These are phyloP conservation scores for Stegodyphus dumicola DNA, from an alignment of 1,140 invertebrate genomes.

Conservation along the genomic window DNA sequence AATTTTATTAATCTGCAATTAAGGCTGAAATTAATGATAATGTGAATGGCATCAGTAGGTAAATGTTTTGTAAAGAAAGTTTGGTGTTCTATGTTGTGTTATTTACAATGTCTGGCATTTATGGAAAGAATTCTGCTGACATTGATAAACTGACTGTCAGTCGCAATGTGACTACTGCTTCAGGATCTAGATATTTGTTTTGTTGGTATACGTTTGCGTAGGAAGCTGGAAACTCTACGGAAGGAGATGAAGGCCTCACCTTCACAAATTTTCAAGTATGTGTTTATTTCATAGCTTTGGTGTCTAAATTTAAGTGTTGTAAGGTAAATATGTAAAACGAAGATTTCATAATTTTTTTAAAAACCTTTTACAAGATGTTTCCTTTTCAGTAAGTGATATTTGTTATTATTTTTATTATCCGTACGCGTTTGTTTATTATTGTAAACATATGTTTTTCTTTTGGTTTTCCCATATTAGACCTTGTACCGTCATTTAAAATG, in stretches of 20 bases:
- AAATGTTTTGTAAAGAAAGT: slow-evolving; percentile 38
- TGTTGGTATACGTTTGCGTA: slow-evolving; percentile 3
- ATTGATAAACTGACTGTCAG: slow-evolving; percentile 10
- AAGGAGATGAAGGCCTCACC: slow-evolving; percentile 55
- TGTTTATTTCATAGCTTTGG: background rate
- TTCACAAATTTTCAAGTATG: slow-evolving; percentile 55
- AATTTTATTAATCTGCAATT: too few relatives aligned
- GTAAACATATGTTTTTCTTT: too few relatives aligned
- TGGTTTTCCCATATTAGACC: too few relatives aligned
- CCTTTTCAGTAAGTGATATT: too few relatives aligned
- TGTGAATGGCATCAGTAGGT: background rate
- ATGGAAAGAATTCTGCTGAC: background rate
- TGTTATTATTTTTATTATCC: too few relatives aligned
- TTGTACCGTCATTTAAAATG: too few relatives aligned
- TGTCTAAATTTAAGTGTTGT: too few relatives aligned
- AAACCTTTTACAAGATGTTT: too few relatives aligned
- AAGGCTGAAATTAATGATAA: background rate
- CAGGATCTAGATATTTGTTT: background rate
- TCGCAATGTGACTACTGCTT: background rate
- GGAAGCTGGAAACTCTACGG: slow-evolving; percentile 45
- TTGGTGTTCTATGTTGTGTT: slow-evolving; percentile 23
- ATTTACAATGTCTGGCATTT: slow-evolving; percentile 16
- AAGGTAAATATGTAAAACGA: too few relatives aligned
- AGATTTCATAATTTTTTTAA: too few relatives aligned
- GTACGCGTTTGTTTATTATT: too few relatives aligned